Percentiles rank a stretch among this genome's conserved stretches.
phyloP scores from a whole-genome alignment of 2,888 invertebrate species.

The Bembecia ichneumoniformis region DNA sequence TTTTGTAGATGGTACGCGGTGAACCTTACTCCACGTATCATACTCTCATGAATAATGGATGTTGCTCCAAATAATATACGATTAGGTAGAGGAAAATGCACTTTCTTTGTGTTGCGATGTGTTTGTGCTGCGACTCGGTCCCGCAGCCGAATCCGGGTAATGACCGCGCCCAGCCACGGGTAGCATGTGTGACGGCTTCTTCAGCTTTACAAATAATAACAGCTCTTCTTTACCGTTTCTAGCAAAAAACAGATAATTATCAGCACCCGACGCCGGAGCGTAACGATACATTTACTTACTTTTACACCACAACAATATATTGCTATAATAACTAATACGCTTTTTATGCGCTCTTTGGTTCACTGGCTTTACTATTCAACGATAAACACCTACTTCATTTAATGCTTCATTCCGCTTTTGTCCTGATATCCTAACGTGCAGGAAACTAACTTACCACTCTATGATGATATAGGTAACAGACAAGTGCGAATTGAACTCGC shows the following conservation, averaged over 20 bases:
- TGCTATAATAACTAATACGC: too few species aligned
- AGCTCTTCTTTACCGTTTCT: background rate
- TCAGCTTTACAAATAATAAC: constrained; percentile 1
- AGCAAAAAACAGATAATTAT: background rate
- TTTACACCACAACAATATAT: too few species aligned
- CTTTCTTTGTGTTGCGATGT: constrained; percentile 57
- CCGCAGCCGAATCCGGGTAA: constrained; percentile 34
- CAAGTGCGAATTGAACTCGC: too few species aligned
- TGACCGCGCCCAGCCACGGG: constrained; percentile 20
- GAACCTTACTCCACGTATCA: constrained; percentile 62
- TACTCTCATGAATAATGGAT: constrained; percentile 64
- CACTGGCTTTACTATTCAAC: too few species aligned
- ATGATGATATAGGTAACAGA: too few species aligned
- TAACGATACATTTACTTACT: background rate
- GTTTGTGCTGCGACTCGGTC: constrained; percentile 12
- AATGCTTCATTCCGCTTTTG: too few species aligned
- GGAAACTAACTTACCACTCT: too few species aligned
- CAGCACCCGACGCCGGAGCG: background rate
- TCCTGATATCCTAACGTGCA: too few species aligned
- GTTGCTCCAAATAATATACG: constrained; percentile 64
- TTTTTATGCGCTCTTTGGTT: too few species aligned
- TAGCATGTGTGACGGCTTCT: constrained; percentile 11
- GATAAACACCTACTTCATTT: too few species aligned
- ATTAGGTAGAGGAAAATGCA: constrained; percentile 59
- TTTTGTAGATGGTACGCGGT: constrained; percentile 35